Conservation (phyloP, 2,113 vertebrate species). For the Vidua chalybeata region DNA sequence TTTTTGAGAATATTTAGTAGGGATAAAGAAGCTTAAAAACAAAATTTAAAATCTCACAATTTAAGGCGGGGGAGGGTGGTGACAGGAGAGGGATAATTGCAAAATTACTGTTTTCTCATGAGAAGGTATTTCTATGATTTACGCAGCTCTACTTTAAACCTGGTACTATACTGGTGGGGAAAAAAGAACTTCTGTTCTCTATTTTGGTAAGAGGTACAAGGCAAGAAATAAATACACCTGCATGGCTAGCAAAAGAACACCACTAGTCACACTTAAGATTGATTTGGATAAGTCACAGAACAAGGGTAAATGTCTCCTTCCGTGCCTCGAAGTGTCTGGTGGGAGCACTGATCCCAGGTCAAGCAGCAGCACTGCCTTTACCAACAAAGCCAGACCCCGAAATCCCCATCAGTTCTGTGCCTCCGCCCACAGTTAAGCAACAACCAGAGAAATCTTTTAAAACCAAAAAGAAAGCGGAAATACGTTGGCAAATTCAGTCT, state of each 20-base stretch:
- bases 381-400: background rate
- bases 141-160: background rate
- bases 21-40: background rate
- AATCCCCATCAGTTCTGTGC: background rate
- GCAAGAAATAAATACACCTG: background rate
- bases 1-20: background rate
- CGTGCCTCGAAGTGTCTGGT: background rate
- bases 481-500: constrained; percentile 33
- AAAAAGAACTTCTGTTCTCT: background rate
- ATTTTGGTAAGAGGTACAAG: background rate
- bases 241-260: background rate
- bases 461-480: constrained; percentile 54
- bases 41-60: background rate
- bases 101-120: background rate
- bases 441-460: constrained; percentile 45
- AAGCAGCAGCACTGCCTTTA: background rate
- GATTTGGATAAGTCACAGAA: background rate
- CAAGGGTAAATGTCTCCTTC: background rate
- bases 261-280: background rate
- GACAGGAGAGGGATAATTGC: background rate
- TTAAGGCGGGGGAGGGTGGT: background rate
- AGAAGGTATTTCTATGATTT: background rate
- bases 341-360: accelerated
- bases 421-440: constrained; percentile 6
- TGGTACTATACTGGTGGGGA: background rate